Evolutionary conservation across 2,113 vertebrate species (phyloP).

Genomic region (Narcine bancroftii): DNA sequence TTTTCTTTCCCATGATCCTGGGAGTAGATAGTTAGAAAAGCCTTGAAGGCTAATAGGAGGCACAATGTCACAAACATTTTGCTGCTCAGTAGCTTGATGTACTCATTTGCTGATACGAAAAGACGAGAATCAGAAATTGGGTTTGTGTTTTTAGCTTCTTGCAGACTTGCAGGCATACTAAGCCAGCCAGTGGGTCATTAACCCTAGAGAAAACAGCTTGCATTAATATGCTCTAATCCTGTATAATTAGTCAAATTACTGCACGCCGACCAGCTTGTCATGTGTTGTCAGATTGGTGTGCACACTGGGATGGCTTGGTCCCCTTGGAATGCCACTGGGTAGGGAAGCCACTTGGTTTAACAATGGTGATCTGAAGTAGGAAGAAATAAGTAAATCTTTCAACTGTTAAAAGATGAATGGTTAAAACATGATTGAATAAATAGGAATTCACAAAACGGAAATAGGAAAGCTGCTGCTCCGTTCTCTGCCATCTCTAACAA

Average conservation of each 20-base stretch:
- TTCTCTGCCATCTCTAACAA: constrained; percentile 48
- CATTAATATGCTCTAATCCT: constrained; percentile 99
- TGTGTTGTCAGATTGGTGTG: constrained; percentile 88
- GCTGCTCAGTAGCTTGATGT: constrained; percentile 67
- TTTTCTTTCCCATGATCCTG: constrained; percentile 68
- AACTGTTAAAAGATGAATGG: constrained; percentile 47
- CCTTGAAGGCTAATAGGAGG: constrained; percentile 54
- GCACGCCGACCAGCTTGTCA: constrained; percentile 85
- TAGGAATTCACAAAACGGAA: constrained; percentile 40
- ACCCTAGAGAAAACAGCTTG: constrained; percentile 97
- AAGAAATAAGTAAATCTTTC: constrained; percentile 45
- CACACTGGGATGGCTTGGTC: constrained; percentile 65
- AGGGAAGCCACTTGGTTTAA: constrained; percentile 55
- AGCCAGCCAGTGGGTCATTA: constrained; percentile 82
- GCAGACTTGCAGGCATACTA: constrained; percentile 56
- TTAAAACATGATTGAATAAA: constrained; percentile 45
- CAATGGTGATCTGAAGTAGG: constrained; percentile 51
- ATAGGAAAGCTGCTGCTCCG: constrained; percentile 37
- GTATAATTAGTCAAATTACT: constrained; percentile 98
- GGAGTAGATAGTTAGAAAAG: constrained; percentile 62
- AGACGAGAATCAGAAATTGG: constrained; percentile 68
- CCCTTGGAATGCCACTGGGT: constrained; percentile 72
- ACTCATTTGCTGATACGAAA: constrained; percentile 72
- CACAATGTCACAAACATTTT: constrained; percentile 67
- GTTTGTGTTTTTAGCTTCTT: constrained; percentile 68